Percentiles rank a stretch among this genome's conserved stretches.
Conservation (phyloP, 53 echinoderm and acorn worm species). For the Actinopyga echinites region DNA sequence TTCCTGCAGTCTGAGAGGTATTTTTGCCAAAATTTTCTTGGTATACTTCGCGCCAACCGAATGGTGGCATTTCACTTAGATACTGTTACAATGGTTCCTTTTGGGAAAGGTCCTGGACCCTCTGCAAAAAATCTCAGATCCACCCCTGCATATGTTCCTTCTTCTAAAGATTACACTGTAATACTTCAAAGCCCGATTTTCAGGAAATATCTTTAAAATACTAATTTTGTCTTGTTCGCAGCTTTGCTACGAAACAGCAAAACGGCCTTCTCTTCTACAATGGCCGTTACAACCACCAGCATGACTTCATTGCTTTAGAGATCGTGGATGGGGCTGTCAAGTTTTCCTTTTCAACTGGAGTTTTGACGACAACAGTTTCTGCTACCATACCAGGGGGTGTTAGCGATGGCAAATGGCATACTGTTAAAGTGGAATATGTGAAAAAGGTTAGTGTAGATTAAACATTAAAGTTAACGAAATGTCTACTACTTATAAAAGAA, state of each 20-base stretch:
- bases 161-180: too few species aligned
- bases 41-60: too few species aligned
- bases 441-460: slow-evolving; percentile 57
- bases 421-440: slow-evolving; percentile 79
- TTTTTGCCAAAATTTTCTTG: too few species aligned
- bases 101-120: too few species aligned
- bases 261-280: slow-evolving; percentile 98
- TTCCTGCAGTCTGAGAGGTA: too few species aligned
- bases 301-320: slow-evolving; percentile 97
- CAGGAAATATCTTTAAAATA: too few species aligned
- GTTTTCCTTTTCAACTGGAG: slow-evolving; percentile 92
- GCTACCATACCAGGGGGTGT: slow-evolving; percentile 87
- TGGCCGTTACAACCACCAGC: slow-evolving; percentile 95
- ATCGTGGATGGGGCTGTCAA: slow-evolving; percentile 79
- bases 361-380: slow-evolving; percentile 75
- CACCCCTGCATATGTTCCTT: too few species aligned
- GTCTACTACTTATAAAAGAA: too few species aligned
- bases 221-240: slow-evolving; percentile 17
- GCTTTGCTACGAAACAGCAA: slow-evolving; percentile 95
- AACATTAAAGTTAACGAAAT: not conserved
- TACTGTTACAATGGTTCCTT: too few species aligned
- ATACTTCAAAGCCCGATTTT: too few species aligned
- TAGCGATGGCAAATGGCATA: slow-evolving; percentile 92
- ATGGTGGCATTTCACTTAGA: too few species aligned
- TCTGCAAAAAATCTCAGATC: too few species aligned